phyloP scores from a whole-genome alignment of 1,140 invertebrate genomes.

The Drosophila virilis region DNA sequence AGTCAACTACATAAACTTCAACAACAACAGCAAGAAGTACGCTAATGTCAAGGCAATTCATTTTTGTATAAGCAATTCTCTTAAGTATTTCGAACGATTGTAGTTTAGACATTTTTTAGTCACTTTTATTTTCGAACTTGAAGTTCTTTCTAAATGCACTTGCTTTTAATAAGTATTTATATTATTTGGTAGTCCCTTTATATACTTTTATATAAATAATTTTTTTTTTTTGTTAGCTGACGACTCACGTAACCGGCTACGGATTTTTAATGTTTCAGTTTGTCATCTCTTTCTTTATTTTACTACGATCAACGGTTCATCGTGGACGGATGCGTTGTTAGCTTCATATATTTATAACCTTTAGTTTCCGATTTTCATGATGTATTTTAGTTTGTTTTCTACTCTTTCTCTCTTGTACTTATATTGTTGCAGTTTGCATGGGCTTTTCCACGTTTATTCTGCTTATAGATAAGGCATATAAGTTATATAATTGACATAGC shows the following conservation, averaged over 20 bases:
- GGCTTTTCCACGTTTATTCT: neutral
- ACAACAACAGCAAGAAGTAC: slow-evolving; percentile 41
- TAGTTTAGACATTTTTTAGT: slow-evolving; percentile 1
- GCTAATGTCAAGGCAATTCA: slow-evolving; percentile 29
- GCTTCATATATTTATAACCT: neutral
- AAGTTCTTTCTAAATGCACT: neutral
- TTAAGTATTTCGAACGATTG: slow-evolving; percentile 15
- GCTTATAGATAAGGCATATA: neutral
- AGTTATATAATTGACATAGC: neutral
- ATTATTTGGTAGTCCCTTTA: neutral
- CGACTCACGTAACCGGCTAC: slow-evolving; percentile 5
- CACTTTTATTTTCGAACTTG: neutral
- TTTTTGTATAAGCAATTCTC: neutral
- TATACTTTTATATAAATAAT: neutral
- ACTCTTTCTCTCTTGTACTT: neutral
- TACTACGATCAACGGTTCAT: no score
- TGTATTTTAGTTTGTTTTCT: neutral
- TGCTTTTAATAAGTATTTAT: slow-evolving; percentile 4
- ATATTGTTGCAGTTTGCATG: slow-evolving; percentile 7
- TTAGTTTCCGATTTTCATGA: neutral
- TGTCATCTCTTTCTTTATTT: neutral
- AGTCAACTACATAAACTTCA: slow-evolving; percentile 15
- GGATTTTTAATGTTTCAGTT: slow-evolving; percentile 2
- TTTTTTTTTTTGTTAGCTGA: neutral
- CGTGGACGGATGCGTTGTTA: no score